Percentiles rank a stretch among this genome's conserved stretches.
phyloP scores from a whole-genome alignment of 2,113 vertebrate genomes.

The Takifugu flavidus region DNA sequence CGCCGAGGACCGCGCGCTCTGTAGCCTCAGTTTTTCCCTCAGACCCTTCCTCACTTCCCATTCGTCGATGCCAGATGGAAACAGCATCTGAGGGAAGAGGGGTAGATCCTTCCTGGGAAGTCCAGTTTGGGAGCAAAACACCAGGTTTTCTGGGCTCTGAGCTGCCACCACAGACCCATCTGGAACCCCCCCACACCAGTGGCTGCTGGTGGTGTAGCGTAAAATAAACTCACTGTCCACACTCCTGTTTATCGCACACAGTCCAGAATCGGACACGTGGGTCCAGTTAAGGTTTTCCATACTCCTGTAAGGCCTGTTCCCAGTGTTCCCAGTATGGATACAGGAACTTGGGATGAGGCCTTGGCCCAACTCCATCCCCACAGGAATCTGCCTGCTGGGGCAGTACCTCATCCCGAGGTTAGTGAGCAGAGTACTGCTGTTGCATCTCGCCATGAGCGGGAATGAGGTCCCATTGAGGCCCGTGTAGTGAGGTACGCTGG shows the following conservation, averaged over 20 bases:
- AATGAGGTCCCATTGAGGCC: constrained; percentile 71
- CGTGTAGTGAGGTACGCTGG: constrained; percentile 24
- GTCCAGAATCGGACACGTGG: constrained; percentile 59
- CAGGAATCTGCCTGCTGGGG: constrained; percentile 54
- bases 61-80: constrained; percentile 74
- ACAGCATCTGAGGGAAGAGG: constrained; percentile 77
- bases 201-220: constrained; percentile 71
- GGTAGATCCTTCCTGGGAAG: constrained; percentile 70
- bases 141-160: constrained; percentile 61
- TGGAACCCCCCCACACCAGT: constrained; percentile 74
- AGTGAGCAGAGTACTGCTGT: constrained; percentile 76
- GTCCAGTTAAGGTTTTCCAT: constrained; percentile 88
- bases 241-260: constrained; percentile 69
- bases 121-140: constrained; percentile 60
- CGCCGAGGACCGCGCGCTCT: constrained; percentile 72
- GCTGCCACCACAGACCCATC: constrained; percentile 49
- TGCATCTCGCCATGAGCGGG: constrained; percentile 78
- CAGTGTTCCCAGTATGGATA: constrained; percentile 14
- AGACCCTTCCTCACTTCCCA: constrained; percentile 76
- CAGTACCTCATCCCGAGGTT: constrained; percentile 80
- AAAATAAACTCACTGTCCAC: constrained; percentile 81
- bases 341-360: constrained; percentile 29
- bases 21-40: constrained; percentile 82
- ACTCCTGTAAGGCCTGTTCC: constrained; percentile 80
- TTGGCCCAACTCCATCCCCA: constrained; percentile 41